Evolutionary conservation across 2,797 vertebrate species (phyloP).

Genomic region (Rachycentron canadum): DNA sequence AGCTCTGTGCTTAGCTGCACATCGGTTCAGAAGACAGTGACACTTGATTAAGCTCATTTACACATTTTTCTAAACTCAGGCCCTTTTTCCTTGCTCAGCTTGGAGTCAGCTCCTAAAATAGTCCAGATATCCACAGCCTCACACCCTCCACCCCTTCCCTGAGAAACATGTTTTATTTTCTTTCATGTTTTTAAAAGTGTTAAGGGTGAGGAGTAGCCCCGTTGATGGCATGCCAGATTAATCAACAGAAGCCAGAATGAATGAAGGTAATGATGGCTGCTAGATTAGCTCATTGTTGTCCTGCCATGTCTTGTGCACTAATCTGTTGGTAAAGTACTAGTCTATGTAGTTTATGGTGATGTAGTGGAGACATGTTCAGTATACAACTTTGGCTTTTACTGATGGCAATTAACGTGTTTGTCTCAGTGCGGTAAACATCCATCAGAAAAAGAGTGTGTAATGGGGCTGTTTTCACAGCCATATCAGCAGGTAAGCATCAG

Average conservation of each 20-base stretch:
- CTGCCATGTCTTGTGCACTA: constrained; percentile 23
- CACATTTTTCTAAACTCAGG: constrained; percentile 17
- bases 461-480: not conserved
- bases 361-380: not conserved
- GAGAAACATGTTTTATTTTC: constrained; percentile 1
- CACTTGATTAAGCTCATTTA: constrained; percentile 46
- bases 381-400: not conserved
- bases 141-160: not conserved
- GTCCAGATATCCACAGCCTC: constrained; percentile 6
- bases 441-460: not conserved
- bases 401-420: not conserved
- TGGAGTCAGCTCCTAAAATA: constrained; percentile 16
- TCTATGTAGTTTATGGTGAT: constrained; percentile 15
- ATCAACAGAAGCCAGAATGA: constrained; percentile 6
- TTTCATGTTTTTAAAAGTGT: constrained; percentile 14
- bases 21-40: constrained; percentile 15
- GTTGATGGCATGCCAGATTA: constrained; percentile 4
- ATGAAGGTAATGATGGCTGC: constrained; percentile 41
- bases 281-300: constrained; percentile 22
- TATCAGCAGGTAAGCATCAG: not conserved
- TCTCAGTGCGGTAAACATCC: not conserved
- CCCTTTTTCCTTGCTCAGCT: not conserved
- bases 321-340: constrained; percentile 2
- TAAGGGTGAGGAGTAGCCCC: not conserved
- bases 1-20: constrained; percentile 37